Evolutionary conservation across 2,888 invertebrate species (phyloP).

Genomic region (Acrobeloides nanus): DNA sequence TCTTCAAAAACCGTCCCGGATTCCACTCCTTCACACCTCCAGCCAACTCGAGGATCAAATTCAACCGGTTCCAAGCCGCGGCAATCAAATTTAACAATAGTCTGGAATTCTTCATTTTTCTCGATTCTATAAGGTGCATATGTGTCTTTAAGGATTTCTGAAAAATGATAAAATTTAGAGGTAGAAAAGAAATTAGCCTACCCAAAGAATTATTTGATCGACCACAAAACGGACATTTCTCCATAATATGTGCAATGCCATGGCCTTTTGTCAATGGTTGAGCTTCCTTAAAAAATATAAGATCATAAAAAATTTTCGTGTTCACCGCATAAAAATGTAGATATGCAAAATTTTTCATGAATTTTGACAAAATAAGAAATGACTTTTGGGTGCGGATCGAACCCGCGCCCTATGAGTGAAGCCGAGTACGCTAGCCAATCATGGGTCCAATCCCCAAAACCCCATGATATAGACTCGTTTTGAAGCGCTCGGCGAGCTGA

Average conservation of each 20-base stretch:
- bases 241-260: slow-evolving; percentile 71
- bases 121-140: slow-evolving; percentile 34
- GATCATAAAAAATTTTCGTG: no score
- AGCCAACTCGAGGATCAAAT: slow-evolving; percentile 68
- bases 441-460: no score
- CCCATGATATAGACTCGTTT: no score
- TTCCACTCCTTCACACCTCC: slow-evolving; percentile 68
- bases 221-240: slow-evolving; percentile 82
- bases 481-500: no score
- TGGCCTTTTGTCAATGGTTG: slow-evolving; percentile 70
- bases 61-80: slow-evolving; percentile 79
- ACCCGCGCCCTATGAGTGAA: no score
- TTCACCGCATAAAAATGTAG: no score
- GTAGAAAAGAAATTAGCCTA: not conserved
- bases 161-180: slow-evolving; percentile 7
- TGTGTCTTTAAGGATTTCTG: slow-evolving; percentile 38
- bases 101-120: slow-evolving; percentile 64
- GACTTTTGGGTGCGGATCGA: no score
- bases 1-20: slow-evolving; percentile 70
- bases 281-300: slow-evolving; percentile 64
- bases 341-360: no score
- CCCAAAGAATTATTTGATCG: slow-evolving; percentile 54
- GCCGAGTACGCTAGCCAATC: no score
- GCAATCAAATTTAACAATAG: slow-evolving; percentile 79
- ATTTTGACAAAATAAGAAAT: no score